Percentiles rank a stretch among this genome's conserved stretches.
Evolutionary conservation across 2,888 invertebrate species (phyloP).

Genomic region (Eucera pruinosa): DNA sequence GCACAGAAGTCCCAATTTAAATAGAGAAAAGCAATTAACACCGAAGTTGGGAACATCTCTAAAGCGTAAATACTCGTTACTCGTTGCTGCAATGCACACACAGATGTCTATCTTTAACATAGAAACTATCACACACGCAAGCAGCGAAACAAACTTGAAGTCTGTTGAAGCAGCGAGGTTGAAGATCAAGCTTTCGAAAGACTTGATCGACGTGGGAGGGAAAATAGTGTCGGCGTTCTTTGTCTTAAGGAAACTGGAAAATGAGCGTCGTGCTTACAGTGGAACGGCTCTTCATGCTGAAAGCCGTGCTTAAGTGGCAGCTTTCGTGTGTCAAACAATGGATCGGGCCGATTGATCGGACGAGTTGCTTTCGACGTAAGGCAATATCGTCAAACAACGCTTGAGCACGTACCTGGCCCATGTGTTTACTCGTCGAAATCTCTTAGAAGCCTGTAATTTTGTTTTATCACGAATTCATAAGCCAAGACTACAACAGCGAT

Average conservation of each 20-base stretch:
- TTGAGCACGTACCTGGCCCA: constrained; percentile 61
- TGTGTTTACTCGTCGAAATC: constrained; percentile 59
- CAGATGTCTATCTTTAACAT: too few relatives aligned
- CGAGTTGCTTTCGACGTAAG: constrained; percentile 66
- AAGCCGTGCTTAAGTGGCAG: constrained; percentile 67
- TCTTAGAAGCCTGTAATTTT: constrained; percentile 40
- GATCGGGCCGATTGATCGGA: constrained; percentile 63
- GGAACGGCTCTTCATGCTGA: constrained; percentile 48
- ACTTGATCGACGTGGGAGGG: constrained; percentile 36
- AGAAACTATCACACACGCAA: too few relatives aligned
- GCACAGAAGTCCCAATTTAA: too few relatives aligned
- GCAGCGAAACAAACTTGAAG: too few relatives aligned
- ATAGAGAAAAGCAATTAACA: too few relatives aligned
- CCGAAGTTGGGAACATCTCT: too few relatives aligned
- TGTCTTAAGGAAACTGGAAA: constrained; percentile 55
- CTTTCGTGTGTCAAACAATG: constrained; percentile 67
- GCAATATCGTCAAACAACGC: constrained; percentile 61
- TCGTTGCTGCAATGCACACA: too few relatives aligned
- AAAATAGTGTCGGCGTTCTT: constrained; percentile 39
- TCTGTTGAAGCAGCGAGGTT: neutral
- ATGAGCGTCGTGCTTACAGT: constrained; percentile 47
- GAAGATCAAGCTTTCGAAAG: constrained; percentile 23
- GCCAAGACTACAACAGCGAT: too few relatives aligned
- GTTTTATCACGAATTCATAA: constrained; percentile 32
- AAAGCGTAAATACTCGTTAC: too few relatives aligned